A percentile compares a stretch with the other conserved stretches of the same genome.
Evolutionary conservation across 92 coral and sea anemone genomes (phyloP).

Genomic region (Porites divaricata): DNA sequence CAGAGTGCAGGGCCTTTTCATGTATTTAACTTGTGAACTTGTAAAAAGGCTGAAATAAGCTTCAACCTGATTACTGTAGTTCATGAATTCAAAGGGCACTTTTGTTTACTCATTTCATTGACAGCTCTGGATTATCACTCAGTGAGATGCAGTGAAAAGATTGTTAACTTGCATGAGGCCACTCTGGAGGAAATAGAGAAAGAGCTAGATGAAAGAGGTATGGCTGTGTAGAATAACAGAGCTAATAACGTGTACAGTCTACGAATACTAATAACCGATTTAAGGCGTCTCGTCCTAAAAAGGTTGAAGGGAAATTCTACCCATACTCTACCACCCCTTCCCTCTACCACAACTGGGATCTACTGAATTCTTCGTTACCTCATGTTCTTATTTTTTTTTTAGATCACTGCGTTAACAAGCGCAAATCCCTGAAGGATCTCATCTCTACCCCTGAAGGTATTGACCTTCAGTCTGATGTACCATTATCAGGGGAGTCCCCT

Average conservation of each 20-base stretch:
- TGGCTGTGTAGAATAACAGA: neutral
- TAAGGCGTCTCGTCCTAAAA: too few species aligned
- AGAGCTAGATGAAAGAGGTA: neutral
- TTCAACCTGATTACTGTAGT: neutral
- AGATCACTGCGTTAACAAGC: conserved; percentile 15
- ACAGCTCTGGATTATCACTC: conserved; percentile 24
- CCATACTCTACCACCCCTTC: too few species aligned
- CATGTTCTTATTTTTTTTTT: neutral
- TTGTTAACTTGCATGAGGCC: conserved; percentile 31
- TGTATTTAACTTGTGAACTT: too few species aligned
- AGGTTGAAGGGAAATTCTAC: too few species aligned
- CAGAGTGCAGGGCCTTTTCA: too few species aligned
- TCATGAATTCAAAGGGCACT: neutral
- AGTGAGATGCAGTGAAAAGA: conserved; percentile 36
- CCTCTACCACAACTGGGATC: too few species aligned
- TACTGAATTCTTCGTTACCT: too few species aligned
- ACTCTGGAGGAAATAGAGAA: conserved; percentile 12
- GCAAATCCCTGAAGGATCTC: conserved; percentile 25
- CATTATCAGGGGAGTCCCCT: conserved; percentile 83
- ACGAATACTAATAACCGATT: too few species aligned
- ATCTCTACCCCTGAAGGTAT: neutral
- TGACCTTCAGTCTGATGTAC: conserved; percentile 49
- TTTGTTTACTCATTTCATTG: neutral
- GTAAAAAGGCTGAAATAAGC: too few species aligned
- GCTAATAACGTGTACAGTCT: too few species aligned